Conservation (phyloP, 2,113 vertebrate species). For the Acrocephalus arundinaceus region DNA sequence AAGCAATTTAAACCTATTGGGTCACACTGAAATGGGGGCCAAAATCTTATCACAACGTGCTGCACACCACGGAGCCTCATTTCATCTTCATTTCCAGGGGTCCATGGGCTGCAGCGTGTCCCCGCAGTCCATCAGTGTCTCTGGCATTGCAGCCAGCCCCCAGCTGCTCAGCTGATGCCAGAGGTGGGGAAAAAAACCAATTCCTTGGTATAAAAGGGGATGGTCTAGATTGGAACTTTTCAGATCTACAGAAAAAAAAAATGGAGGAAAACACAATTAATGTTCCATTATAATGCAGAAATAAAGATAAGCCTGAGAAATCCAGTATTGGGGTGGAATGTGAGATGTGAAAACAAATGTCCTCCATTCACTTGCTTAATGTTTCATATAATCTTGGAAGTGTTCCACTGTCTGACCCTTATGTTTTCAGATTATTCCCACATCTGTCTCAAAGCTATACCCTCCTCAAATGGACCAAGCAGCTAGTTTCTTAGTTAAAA, state of each 20-base stretch:
- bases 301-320: conserved; percentile 48
- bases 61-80: background rate
- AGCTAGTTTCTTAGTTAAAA: conserved; percentile 12
- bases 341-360: conserved; percentile 20
- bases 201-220: background rate
- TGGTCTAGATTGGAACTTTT: background rate
- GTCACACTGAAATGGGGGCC: conserved; percentile 41
- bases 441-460: background rate
- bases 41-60: conserved; percentile 17
- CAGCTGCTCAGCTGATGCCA: background rate
- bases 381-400: conserved; percentile 40
- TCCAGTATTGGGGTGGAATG: conserved; percentile 14
- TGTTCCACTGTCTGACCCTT: conserved; percentile 16
- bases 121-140: background rate
- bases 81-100: conserved; percentile 38
- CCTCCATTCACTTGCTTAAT: conserved; percentile 51
- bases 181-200: background rate
- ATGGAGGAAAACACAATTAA: background rate
- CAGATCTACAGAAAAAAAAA: background rate
- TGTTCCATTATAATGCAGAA: conserved; percentile 10
- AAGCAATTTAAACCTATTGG: conserved; percentile 56
- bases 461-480: conserved; percentile 8
- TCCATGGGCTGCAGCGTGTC: background rate
- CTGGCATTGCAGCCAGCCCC: background rate
- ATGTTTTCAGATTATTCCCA: conserved; percentile 41